Conservation (phyloP, 2,797 vertebrate genomes). For the Smutsia gigantea region DNA sequence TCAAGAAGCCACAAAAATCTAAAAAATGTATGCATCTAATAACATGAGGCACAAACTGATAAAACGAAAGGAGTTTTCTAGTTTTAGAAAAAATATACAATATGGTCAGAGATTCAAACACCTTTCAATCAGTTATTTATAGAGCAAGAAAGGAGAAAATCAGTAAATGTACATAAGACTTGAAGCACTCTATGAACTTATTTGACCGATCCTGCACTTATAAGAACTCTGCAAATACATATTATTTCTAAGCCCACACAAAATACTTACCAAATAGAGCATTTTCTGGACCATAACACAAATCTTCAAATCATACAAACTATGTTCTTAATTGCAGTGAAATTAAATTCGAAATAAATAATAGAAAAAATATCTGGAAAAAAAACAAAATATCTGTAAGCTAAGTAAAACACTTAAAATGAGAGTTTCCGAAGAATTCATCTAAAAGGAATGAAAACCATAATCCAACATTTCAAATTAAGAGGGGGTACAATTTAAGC, state of each 20-base stretch:
- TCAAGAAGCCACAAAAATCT: neutral
- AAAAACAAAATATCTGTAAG: neutral
- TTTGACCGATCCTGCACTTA: rapidly evolving
- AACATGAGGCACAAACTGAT: neutral
- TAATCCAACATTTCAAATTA: neutral
- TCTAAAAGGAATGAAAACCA: neutral
- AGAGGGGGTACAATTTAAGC: neutral
- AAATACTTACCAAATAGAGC: neutral
- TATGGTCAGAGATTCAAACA: neutral
- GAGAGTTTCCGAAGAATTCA: neutral
- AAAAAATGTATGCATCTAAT: neutral
- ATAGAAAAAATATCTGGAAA: neutral
- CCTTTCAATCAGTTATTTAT: neutral
- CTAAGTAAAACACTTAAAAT: neutral
- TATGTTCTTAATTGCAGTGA: neutral
- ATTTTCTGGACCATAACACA: neutral
- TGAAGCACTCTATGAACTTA: rapidly evolving
- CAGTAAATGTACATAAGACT: neutral
- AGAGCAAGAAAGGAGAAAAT: neutral
- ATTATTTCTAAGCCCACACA: neutral
- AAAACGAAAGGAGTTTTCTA: neutral
- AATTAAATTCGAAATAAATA: neutral
- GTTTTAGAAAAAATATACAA: neutral
- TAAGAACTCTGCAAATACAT: rapidly evolving
- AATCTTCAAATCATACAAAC: neutral